A percentile compares a stretch with the other conserved stretches of the same genome.
Evolutionary conservation across 2,888 invertebrate species (phyloP).

Genomic region (Operophtera brumata): DNA sequence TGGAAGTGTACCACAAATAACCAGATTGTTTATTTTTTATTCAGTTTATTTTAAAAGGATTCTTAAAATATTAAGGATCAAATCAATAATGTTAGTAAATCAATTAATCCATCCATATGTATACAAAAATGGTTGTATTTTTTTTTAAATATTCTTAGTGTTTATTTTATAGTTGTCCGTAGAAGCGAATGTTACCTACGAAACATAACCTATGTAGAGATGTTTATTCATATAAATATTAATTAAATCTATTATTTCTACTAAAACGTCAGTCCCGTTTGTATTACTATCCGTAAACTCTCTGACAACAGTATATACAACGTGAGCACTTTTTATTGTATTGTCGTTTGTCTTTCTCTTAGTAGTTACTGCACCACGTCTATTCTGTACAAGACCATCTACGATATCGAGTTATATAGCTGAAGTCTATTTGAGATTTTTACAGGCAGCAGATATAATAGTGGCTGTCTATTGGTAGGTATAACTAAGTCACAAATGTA

Average conservation of each 20-base stretch:
- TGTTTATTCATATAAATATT: conserved; percentile 10
- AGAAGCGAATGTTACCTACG: too few relatives aligned
- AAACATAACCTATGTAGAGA: background rate
- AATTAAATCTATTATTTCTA: conserved; percentile 14
- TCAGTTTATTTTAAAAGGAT: background rate
- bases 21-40: background rate
- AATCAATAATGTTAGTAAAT: too few relatives aligned
- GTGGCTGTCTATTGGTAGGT: too few relatives aligned
- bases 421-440: conserved; percentile 16
- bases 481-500: too few relatives aligned
- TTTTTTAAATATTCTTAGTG: too few relatives aligned
- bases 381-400: conserved; percentile 44
- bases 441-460: background rate
- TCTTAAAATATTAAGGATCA: background rate
- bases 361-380: conserved; percentile 44
- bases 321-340: conserved; percentile 66
- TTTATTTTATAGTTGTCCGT: background rate
- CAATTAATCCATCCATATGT: too few relatives aligned
- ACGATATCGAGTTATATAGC: conserved; percentile 15
- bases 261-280: conserved; percentile 46
- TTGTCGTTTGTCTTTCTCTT: conserved; percentile 65
- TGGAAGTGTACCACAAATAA: conserved; percentile 16
- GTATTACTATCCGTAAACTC: conserved; percentile 41
- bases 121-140: too few relatives aligned
- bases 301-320: conserved; percentile 64